Evolutionary conservation across 2,888 invertebrate genomes (phyloP).

Genomic region (Euzetes globulus): DNA sequence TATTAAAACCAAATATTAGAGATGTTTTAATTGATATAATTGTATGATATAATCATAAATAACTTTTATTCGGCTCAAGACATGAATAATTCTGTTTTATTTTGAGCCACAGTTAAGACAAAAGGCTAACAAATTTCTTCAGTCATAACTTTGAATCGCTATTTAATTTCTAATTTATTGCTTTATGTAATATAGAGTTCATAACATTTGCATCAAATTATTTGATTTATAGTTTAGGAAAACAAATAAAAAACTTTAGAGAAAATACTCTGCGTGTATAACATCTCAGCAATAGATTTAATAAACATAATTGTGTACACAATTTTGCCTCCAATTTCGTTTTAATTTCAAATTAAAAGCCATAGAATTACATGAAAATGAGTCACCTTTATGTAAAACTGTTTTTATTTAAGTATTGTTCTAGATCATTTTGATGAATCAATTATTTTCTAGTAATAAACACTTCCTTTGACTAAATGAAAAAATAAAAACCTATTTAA

Average conservation of each 20-base stretch:
- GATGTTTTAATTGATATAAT: conserved; percentile 19
- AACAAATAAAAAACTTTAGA: background rate
- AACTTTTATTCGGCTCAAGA: background rate
- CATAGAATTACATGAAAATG: too few relatives aligned
- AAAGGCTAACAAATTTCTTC: background rate
- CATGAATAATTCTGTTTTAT: background rate
- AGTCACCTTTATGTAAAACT: too few relatives aligned
- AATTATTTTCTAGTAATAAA: too few relatives aligned
- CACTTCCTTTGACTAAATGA: too few relatives aligned
- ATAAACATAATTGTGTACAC: too few relatives aligned
- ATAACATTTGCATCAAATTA: background rate
- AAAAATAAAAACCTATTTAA: too few relatives aligned
- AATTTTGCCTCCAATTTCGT: too few relatives aligned
- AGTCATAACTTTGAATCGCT: background rate
- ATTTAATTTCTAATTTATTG: conserved; percentile 25
- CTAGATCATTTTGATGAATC: too few relatives aligned
- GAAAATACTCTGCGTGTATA: too few relatives aligned
- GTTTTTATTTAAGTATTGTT: too few relatives aligned
- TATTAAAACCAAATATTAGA: background rate
- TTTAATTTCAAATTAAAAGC: too few relatives aligned
- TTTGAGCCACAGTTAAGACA: background rate
- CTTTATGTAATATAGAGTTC: conserved; percentile 10
- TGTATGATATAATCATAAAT: background rate
- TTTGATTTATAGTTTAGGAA: background rate
- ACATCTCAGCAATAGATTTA: too few relatives aligned